These are phyloP conservation scores for Acanthosepion lycidas DNA, from an alignment of 2,888 invertebrate species.

Conservation along the genomic window DNA sequence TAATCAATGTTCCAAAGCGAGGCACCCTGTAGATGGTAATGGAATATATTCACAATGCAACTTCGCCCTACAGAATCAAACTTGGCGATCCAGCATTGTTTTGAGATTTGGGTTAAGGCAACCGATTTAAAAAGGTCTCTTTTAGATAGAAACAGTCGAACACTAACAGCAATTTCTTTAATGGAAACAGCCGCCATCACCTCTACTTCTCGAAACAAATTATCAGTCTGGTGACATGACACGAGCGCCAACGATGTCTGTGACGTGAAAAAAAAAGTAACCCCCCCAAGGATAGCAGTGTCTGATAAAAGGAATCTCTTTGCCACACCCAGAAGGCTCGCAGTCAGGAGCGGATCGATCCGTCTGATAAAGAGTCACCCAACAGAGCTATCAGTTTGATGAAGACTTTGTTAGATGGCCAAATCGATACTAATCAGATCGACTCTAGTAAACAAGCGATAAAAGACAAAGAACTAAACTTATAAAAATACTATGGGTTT, in stretches of 20 bases:
- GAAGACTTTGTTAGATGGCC: neutral
- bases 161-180: neutral
- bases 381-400: neutral
- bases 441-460: neutral
- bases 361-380: neutral
- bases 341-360: neutral
- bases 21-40: no score
- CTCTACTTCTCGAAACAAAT: neutral
- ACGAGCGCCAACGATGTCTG: neutral
- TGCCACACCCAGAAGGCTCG: neutral
- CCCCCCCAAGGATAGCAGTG: neutral
- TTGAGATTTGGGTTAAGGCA: neutral
- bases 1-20: no score
- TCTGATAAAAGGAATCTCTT: neutral
- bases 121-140: neutral
- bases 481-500: neutral
- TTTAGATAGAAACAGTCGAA: neutral
- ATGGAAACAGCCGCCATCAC: neutral
- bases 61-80: neutral
- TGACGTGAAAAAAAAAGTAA: neutral
- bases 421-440: neutral
- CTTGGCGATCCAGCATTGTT: neutral
- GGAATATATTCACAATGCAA: neutral
- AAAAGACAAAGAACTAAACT: neutral
- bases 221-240: neutral